phyloP scores from a whole-genome alignment of 2,797 vertebrate genomes.

The Eulemur rubriventer region DNA sequence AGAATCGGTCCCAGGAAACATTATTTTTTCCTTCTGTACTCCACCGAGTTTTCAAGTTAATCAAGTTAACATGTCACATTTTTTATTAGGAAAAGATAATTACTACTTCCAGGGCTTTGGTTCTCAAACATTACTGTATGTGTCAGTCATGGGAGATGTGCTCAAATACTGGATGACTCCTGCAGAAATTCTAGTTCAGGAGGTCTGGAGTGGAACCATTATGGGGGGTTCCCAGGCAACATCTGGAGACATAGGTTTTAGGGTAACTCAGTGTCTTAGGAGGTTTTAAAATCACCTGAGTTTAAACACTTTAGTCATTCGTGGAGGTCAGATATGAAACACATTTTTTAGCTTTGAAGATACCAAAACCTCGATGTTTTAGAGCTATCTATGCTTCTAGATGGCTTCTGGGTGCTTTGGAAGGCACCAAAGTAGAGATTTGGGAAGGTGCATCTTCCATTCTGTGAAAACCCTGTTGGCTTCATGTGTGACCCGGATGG shows the following conservation, averaged over 20 bases:
- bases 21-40: background rate
- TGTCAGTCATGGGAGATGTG: background rate
- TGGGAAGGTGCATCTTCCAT: background rate
- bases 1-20: background rate
- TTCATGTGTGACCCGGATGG: background rate
- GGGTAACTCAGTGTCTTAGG: background rate
- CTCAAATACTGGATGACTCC: background rate
- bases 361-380: background rate
- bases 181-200: background rate
- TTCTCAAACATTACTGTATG: background rate
- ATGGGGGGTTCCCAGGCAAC: background rate
- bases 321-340: background rate
- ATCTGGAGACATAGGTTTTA: background rate
- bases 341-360: background rate
- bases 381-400: background rate
- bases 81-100: background rate
- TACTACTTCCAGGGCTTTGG: background rate
- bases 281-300: background rate
- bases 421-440: background rate
- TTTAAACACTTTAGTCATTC: background rate
- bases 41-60: conserved; percentile 21
- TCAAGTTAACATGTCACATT: background rate
- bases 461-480: background rate
- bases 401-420: background rate
- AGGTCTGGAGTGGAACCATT: background rate